Conservation (phyloP, 2,888 invertebrate genomes). For the Epinotia brunnichana region DNA sequence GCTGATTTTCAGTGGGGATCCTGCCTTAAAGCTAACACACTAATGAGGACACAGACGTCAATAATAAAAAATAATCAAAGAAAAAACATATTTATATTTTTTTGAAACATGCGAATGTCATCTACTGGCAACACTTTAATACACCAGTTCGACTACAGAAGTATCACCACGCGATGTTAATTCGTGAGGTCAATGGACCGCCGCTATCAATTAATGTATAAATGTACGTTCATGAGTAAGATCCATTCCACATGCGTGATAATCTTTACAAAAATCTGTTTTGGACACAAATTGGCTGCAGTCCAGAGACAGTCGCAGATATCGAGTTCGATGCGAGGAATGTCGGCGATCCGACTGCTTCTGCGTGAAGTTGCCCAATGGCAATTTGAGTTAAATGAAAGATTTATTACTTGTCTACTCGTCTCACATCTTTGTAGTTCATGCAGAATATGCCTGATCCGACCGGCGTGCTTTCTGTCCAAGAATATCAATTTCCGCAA, state of each 20-base stretch:
- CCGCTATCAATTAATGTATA: conserved; percentile 23
- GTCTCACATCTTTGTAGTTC: conserved; percentile 9
- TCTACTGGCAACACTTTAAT: neutral
- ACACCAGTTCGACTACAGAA: neutral
- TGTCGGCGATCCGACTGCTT: conserved; percentile 66
- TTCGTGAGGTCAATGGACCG: conserved; percentile 29
- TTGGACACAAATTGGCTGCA: conserved; percentile 66
- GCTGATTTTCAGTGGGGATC: too few relatives aligned
- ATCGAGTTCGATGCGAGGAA: conserved; percentile 68
- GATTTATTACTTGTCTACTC: conserved; percentile 34
- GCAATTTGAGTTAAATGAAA: conserved; percentile 53
- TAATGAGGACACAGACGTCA: too few relatives aligned
- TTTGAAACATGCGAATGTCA: too few relatives aligned
- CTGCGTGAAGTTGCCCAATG: conserved; percentile 66
- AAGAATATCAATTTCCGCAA: conserved; percentile 23
- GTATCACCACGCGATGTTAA: conserved; percentile 6
- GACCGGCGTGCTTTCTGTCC: conserved; percentile 2
- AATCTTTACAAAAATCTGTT: conserved; percentile 61
- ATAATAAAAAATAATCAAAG: too few relatives aligned
- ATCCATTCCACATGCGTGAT: conserved; percentile 30
- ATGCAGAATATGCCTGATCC: conserved; percentile 2
- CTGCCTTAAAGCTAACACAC: too few relatives aligned
- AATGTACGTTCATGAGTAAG: conserved; percentile 26
- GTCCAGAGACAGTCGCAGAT: conserved; percentile 66
- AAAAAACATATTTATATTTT: too few relatives aligned